These are phyloP conservation scores for Venturia canescens DNA, from an alignment of 1,140 invertebrate species.

Conservation along the genomic window DNA sequence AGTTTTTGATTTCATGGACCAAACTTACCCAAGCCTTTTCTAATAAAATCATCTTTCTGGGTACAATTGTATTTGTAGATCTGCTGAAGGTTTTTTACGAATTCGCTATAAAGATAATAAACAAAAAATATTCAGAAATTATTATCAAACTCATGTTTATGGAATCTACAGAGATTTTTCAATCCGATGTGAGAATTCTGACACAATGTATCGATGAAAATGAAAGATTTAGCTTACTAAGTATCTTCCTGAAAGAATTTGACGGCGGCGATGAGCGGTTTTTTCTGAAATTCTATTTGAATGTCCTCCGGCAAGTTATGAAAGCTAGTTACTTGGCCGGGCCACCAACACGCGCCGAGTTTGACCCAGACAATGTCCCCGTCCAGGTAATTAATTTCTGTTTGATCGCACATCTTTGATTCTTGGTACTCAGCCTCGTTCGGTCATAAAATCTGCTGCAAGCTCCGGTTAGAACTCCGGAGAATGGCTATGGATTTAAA, in stretches of 20 bases:
- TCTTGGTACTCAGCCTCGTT: constrained; percentile 51
- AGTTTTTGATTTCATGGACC: constrained; percentile 19
- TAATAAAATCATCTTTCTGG: constrained; percentile 87
- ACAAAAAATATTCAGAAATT: constrained; percentile 50
- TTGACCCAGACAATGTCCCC: constrained; percentile 91
- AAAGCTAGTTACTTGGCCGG: constrained; percentile 83
- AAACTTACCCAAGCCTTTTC: constrained; percentile 86
- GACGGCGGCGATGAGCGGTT: constrained; percentile 85
- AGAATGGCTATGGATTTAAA: neutral
- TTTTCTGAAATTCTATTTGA: constrained; percentile 79
- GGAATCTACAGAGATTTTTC: too few species aligned
- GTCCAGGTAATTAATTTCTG: constrained; percentile 80
- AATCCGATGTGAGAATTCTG: too few species aligned
- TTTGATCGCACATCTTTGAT: constrained; percentile 80
- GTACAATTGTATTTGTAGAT: constrained; percentile 87
- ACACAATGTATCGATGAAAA: constrained; percentile 47
- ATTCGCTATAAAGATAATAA: constrained; percentile 83
- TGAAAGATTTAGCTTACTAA: constrained; percentile 80
- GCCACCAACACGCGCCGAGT: constrained; percentile 86
- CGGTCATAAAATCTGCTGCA: constrained; percentile 38
- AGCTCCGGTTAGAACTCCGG: neutral
- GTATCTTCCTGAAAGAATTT: constrained; percentile 90
- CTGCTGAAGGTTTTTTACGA: constrained; percentile 83
- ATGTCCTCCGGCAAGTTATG: constrained; percentile 81
- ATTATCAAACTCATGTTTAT: constrained; percentile 4